A percentile compares a stretch with the other conserved stretches of the same genome.
phyloP scores from a whole-genome alignment of 2,113 vertebrate genomes.

The Alligator mississippiensis region DNA sequence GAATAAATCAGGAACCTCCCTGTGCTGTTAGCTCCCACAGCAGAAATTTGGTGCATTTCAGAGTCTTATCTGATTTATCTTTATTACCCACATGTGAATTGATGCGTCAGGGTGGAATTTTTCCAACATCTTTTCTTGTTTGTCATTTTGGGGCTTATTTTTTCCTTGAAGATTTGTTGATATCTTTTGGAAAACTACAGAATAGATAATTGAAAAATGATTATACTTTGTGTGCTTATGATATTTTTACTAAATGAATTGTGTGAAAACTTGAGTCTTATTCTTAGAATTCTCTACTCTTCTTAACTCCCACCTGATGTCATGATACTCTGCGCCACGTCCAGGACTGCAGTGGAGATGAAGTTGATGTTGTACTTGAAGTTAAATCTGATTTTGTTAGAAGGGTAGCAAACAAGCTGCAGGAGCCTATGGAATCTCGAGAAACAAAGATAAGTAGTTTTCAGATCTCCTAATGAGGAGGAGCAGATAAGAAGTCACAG shows the following conservation, averaged over 20 bases:
- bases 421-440: background rate
- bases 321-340: background rate
- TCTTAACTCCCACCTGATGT: background rate
- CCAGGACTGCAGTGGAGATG: background rate
- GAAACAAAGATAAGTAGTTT: background rate
- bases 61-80: background rate
- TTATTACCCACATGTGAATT: background rate
- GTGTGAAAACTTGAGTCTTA: background rate
- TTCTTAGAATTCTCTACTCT: background rate
- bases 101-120: background rate
- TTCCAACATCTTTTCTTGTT: background rate
- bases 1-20: background rate
- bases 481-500: background rate
- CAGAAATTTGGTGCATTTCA: background rate
- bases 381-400: background rate
- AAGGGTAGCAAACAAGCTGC: background rate
- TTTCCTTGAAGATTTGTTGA: background rate
- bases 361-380: background rate
- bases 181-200: background rate
- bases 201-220: background rate
- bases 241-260: background rate
- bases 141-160: background rate
- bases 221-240: background rate
- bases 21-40: background rate
- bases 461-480: background rate